Percentiles rank a stretch among this genome's conserved stretches.
Conservation (phyloP, 2,797 vertebrate species). For the Falco cherrug region DNA sequence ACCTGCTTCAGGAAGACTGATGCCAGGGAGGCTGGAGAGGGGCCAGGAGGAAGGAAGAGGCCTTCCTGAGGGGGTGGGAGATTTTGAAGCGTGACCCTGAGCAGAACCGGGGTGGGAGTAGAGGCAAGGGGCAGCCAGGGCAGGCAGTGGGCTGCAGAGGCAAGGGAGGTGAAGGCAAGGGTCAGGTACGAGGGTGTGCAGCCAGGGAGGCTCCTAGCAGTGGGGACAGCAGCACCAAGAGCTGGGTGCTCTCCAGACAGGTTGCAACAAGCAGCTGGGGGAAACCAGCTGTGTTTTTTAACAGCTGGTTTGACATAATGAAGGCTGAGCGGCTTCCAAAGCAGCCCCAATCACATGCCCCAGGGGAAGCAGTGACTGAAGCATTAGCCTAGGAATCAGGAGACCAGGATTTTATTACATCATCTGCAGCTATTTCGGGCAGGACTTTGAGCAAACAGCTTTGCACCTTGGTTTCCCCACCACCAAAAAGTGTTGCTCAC, state of each 20-base stretch:
- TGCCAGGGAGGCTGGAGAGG: conserved; percentile 23
- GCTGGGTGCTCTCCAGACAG: neutral
- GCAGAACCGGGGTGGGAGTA: neutral
- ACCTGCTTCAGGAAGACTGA: neutral
- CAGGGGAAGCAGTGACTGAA: neutral
- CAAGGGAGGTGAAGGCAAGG: neutral
- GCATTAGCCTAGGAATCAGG: neutral
- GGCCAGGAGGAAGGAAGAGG: conserved; percentile 46
- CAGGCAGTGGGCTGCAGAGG: neutral
- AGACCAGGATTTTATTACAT: neutral
- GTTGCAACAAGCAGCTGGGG: neutral
- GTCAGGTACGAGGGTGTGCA: neutral
- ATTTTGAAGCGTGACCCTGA: neutral
- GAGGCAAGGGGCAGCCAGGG: neutral
- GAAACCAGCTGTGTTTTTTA: neutral
- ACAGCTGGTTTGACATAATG: conserved; percentile 14
- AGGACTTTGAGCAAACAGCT: neutral
- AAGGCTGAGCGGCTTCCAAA: neutral
- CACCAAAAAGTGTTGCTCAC: neutral
- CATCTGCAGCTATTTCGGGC: neutral
- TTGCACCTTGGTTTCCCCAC: neutral
- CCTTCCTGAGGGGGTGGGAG: accelerated
- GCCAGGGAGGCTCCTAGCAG: neutral
- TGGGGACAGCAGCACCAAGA: accelerated
- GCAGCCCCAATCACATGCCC: neutral